Conservation (phyloP, 2,888 invertebrate species). For the Rhagophthalmus giganteus region DNA sequence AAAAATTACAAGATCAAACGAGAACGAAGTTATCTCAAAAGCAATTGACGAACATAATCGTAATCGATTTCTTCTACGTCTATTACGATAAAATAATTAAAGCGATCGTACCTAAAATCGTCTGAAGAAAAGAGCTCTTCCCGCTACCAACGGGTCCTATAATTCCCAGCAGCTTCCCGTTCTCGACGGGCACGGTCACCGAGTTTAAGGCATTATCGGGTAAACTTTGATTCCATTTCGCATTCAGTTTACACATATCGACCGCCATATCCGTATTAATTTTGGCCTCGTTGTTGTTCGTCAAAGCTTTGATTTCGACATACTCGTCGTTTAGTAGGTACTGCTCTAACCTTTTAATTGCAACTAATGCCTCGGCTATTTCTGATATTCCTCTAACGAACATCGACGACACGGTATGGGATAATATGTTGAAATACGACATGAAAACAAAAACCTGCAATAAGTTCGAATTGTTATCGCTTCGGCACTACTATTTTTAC, state of each 20-base stretch:
- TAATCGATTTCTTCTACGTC: too few species aligned
- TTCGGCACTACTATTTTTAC: too few species aligned
- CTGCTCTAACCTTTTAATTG: constrained; percentile 53
- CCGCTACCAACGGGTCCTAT: constrained; percentile 66
- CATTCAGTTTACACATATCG: constrained; percentile 44
- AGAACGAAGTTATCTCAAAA: too few species aligned
- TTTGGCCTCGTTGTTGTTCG: constrained; percentile 41
- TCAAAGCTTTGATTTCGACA: constrained; percentile 29
- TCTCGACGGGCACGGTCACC: constrained; percentile 43
- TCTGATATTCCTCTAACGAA: constrained; percentile 58
- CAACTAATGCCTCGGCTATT: constrained; percentile 55
- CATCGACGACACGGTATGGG: constrained; percentile 62
- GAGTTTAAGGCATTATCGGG: constrained; percentile 48
- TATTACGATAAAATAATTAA: neutral
- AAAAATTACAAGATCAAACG: too few species aligned
- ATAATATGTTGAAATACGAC: constrained; percentile 59
- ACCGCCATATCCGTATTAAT: constrained; percentile 41
- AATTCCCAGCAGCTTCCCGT: constrained; percentile 56
- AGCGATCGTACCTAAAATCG: constrained; percentile 70
- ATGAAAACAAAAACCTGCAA: constrained; percentile 62
- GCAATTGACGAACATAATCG: too few species aligned
- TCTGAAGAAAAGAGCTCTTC: constrained; percentile 70
- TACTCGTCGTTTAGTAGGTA: constrained; percentile 52
- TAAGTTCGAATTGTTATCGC: constrained; percentile 31
- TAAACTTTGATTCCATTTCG: constrained; percentile 48